phyloP scores from a whole-genome alignment of 2,113 vertebrate genomes.

The Forbesichthys papilliferus region DNA sequence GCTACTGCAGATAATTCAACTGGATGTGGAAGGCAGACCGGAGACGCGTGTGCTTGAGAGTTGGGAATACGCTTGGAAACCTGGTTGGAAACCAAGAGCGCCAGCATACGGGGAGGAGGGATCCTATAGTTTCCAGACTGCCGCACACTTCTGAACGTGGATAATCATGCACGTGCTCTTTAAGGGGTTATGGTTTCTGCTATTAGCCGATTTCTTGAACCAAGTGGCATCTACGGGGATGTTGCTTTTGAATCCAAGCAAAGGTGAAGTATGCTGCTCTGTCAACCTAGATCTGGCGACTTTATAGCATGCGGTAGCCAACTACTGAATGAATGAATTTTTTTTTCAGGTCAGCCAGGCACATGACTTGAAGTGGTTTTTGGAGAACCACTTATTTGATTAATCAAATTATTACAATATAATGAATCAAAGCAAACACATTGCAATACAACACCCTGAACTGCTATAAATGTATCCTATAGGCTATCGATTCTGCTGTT shows the following conservation, averaged over 20 bases:
- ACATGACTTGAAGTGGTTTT: conserved; percentile 53
- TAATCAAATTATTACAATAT: conserved; percentile 9
- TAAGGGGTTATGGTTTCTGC: conserved; percentile 87
- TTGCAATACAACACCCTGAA: background rate
- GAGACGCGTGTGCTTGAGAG: conserved; percentile 34
- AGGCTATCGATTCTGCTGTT: background rate
- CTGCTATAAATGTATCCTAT: background rate
- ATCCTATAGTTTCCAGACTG: conserved; percentile 48
- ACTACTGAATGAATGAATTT: conserved; percentile 75
- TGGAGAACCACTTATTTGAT: conserved; percentile 24
- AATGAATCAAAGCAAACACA: background rate
- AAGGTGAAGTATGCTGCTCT: conserved; percentile 80
- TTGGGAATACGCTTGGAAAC: conserved; percentile 43
- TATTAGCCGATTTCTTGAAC: conserved; percentile 82
- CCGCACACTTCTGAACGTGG: conserved; percentile 71
- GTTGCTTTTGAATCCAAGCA: conserved; percentile 79
- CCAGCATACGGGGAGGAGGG: conserved; percentile 38
- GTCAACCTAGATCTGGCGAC: conserved; percentile 13
- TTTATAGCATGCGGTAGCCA: background rate
- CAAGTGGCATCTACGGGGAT: conserved; percentile 76
- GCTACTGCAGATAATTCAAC: conserved; percentile 56
- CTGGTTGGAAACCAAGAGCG: conserved; percentile 43
- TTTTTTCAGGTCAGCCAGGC: conserved; percentile 31
- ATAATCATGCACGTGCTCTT: conserved; percentile 95
- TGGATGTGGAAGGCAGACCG: conserved; percentile 72